A percentile compares a stretch with the other conserved stretches of the same genome.
Conservation (phyloP, 1,140 invertebrate species). For the Tetramorium parvispinum region DNA sequence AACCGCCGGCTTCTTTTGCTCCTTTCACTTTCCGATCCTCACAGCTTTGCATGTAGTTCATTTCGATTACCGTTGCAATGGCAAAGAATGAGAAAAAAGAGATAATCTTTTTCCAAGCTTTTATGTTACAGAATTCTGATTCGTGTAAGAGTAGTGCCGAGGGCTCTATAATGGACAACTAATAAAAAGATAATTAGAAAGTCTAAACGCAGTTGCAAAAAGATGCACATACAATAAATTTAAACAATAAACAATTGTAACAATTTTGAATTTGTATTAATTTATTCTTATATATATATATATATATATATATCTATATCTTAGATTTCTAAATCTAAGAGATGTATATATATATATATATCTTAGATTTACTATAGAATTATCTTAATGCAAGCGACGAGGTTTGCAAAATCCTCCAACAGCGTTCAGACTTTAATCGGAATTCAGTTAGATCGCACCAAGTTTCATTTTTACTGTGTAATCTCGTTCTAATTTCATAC, state of each 20-base stretch:
- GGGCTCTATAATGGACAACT: neutral
- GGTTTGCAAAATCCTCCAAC: neutral
- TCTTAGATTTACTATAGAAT: neutral
- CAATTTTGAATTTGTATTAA: neutral
- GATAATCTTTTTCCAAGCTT: neutral
- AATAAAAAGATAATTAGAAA: neutral
- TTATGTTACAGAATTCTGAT: neutral
- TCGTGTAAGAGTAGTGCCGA: neutral
- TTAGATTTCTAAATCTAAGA: too few species aligned
- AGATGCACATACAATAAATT: neutral
- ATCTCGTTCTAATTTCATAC: neutral
- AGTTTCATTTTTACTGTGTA: neutral
- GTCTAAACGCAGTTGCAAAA: neutral
- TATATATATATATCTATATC: too few species aligned
- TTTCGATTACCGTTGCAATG: neutral
- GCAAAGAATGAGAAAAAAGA: neutral
- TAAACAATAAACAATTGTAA: neutral
- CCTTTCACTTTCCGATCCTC: conserved; percentile 37
- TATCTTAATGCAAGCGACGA: neutral
- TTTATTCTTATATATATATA: neutral
- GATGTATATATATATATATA: neutral
- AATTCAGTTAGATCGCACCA: neutral
- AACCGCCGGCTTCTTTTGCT: conserved; percentile 31
- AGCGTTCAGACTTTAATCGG: neutral
- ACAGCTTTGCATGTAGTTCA: neutral